A percentile compares a stretch with the other conserved stretches of the same genome.
Evolutionary conservation across 2,888 invertebrate genomes (phyloP).

Genomic region (Leptogaster cylindrica): DNA sequence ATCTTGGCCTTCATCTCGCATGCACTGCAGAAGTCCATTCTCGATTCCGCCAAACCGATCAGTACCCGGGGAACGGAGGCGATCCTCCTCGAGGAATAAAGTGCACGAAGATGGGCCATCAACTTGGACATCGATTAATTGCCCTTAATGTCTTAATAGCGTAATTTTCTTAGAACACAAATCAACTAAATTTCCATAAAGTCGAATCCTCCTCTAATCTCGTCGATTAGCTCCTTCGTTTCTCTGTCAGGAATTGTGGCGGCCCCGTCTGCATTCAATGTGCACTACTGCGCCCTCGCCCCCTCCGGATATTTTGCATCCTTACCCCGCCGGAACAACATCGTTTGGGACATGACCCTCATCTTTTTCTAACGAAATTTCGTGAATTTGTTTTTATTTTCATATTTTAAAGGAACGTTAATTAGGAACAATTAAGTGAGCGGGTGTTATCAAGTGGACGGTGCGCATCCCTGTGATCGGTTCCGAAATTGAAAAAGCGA

Average conservation of each 20-base stretch:
- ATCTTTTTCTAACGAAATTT: not conserved
- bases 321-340: conserved; percentile 5
- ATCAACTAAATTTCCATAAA: conserved; percentile 43
- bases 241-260: not conserved
- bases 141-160: conserved; percentile 42
- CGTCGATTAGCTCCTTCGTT: conserved; percentile 5
- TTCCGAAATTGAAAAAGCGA: too few relatives aligned
- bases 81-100: too few relatives aligned
- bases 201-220: conserved; percentile 37
- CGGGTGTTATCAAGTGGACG: conserved; percentile 28
- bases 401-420: conserved; percentile 33
- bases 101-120: conserved; percentile 25
- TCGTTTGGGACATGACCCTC: conserved; percentile 18
- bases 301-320: conserved; percentile 3
- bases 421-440: conserved; percentile 38
- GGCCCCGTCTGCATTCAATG: too few relatives aligned
- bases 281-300: not conserved
- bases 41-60: too few relatives aligned
- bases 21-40: too few relatives aligned
- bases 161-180: conserved; percentile 43
- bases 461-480: conserved; percentile 23
- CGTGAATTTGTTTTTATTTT: too few relatives aligned
- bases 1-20: not conserved
- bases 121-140: conserved; percentile 44
- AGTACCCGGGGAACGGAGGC: too few relatives aligned